Evolutionary conservation across 1,140 invertebrate species (phyloP).

Genomic region (Streblospio benedicti): DNA sequence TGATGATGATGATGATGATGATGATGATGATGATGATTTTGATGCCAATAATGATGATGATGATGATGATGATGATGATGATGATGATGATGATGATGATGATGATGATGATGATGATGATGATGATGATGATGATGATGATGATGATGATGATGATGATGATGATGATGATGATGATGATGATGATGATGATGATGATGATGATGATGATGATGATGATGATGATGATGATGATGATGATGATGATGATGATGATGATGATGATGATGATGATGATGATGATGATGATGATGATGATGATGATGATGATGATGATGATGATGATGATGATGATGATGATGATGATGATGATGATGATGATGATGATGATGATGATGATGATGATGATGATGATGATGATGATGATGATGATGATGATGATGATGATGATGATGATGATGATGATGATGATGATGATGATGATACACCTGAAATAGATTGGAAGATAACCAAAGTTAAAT

Average conservation of each 20-base stretch:
- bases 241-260: background rate
- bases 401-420: slow-evolving; percentile 4
- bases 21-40: slow-evolving; percentile 11
- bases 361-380: background rate
- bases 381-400: background rate
- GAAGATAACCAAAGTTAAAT: too few species aligned
- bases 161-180: slow-evolving; percentile 14
- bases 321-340: background rate
- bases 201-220: background rate
- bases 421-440: slow-evolving; percentile 16
- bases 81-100: slow-evolving; percentile 17
- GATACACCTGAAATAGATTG: background rate
- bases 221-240: background rate
- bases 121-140: slow-evolving; percentile 17
- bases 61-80: slow-evolving; percentile 14
- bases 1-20: slow-evolving; percentile 15
- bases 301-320: background rate
- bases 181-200: background rate
- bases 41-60: slow-evolving; percentile 10
- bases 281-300: background rate
- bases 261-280: background rate
- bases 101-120: slow-evolving; percentile 18
- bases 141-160: slow-evolving; percentile 18
- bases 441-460: slow-evolving; percentile 9
- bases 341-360: background rate